phyloP scores from a whole-genome alignment of 2,113 vertebrate genomes.

The Cyanistes caeruleus region DNA sequence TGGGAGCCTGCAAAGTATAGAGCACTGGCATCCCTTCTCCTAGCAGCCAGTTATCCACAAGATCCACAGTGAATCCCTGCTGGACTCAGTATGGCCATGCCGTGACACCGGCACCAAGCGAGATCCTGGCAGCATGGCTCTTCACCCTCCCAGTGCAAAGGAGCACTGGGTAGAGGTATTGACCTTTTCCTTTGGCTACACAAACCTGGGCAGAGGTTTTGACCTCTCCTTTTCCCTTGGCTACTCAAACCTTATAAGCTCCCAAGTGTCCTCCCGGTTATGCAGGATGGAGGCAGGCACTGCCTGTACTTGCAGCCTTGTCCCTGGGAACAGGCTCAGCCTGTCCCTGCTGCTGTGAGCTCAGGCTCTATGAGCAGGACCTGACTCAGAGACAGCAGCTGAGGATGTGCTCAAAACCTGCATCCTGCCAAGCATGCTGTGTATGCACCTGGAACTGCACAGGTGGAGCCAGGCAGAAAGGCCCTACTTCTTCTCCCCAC shows the following conservation, averaged over 20 bases:
- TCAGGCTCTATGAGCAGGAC: neutral
- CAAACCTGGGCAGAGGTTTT: neutral
- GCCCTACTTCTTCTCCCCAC: neutral
- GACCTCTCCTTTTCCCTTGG: neutral
- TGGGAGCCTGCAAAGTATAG: neutral
- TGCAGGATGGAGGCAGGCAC: neutral
- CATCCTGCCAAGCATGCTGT: neutral
- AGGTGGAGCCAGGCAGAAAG: neutral
- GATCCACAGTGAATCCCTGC: neutral
- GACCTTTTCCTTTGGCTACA: neutral
- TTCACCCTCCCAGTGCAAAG: neutral
- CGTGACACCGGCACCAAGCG: neutral
- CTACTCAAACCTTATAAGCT: neutral
- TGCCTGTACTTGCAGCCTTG: neutral
- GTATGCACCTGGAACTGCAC: neutral
- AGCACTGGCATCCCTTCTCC: neutral
- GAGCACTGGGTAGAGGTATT: neutral
- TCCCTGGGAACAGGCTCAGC: neutral
- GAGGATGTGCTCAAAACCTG: neutral
- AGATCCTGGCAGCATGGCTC: neutral
- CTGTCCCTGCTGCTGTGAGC: neutral
- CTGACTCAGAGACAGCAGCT: neutral
- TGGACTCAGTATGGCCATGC: neutral
- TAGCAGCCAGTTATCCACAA: neutral
- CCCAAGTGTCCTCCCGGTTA: neutral